A percentile compares a stretch with the other conserved stretches of the same genome.
These are phyloP conservation scores for Leptinotarsa rubiginosa DNA, from an alignment of 2,888 invertebrate species.

Conservation along the genomic window DNA sequence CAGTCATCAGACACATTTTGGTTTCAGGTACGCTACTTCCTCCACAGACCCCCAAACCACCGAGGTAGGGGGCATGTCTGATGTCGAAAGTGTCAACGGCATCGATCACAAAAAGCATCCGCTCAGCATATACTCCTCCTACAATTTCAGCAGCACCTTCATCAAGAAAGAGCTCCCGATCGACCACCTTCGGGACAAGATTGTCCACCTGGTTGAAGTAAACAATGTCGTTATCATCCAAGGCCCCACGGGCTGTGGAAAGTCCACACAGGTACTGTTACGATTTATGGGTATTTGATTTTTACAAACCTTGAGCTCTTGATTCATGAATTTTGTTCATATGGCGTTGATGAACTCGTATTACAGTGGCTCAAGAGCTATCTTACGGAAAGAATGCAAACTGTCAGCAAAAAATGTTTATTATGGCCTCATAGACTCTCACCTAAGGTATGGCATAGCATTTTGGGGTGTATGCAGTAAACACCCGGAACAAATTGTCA, in stretches of 20 bases:
- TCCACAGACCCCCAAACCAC: conserved; percentile 24
- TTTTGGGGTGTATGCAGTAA: too few species aligned
- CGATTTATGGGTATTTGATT: too few species aligned
- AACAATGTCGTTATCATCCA: conserved; percentile 86
- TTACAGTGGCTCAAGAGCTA: too few species aligned
- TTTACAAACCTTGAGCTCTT: too few species aligned
- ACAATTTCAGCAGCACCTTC: conserved; percentile 51
- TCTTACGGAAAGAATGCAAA: too few species aligned
- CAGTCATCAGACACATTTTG: too few species aligned
- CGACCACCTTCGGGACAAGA: conserved; percentile 66
- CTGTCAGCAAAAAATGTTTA: too few species aligned
- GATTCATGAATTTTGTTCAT: too few species aligned
- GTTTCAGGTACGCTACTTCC: conserved; percentile 46
- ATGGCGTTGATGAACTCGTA: too few species aligned
- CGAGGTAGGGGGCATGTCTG: conserved; percentile 40
- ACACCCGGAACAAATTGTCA: too few species aligned
- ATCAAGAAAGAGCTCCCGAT: conserved; percentile 55
- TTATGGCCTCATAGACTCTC: too few species aligned
- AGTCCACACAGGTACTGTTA: conserved; percentile 73
- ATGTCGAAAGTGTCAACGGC: conserved; percentile 47
- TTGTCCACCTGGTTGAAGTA: conserved; percentile 75
- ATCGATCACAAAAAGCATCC: conserved; percentile 42
- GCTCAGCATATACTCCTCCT: conserved; percentile 50
- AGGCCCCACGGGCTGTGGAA: conserved; percentile 96
- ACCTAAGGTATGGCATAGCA: too few species aligned